Percentiles rank a stretch among this genome's conserved stretches.
Conservation (phyloP, 2,888 invertebrate species). For the Steinernema carpocapsae region DNA sequence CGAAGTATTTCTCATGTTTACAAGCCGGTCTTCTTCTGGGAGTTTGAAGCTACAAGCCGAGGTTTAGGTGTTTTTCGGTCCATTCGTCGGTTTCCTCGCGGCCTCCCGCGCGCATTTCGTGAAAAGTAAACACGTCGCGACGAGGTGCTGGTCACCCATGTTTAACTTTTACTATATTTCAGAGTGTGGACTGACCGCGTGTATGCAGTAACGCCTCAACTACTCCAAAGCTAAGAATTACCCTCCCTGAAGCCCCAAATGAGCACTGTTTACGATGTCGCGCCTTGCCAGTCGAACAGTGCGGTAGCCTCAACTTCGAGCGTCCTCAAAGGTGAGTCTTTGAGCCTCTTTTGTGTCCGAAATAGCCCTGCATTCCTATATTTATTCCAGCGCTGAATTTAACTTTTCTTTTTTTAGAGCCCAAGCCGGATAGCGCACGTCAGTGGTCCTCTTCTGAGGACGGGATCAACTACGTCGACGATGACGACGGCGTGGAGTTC, state of each 20-base stretch:
- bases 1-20: background rate
- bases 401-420: background rate
- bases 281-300: slow-evolving; percentile 11
- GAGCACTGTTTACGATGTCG: slow-evolving; percentile 10
- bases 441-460: slow-evolving; percentile 42
- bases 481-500: slow-evolving; percentile 51
- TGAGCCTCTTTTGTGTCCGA: no score
- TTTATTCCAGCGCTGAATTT: background rate
- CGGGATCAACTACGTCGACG: slow-evolving; percentile 50
- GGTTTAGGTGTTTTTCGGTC: background rate
- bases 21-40: background rate
- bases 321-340: background rate
- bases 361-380: no score
- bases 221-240: no score
- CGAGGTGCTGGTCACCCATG: background rate
- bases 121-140: background rate
- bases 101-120: no score
- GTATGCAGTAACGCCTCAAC: no score
- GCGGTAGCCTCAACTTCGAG: slow-evolving; percentile 5
- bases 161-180: background rate
- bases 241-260: no score
- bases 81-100: background rate
- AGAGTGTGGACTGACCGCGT: no score
- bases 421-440: background rate
- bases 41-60: background rate